Percentiles rank a stretch among this genome's conserved stretches.
These are phyloP conservation scores for Drosophila willistoni DNA, from an alignment of 1,140 invertebrate species.

Conservation along the genomic window DNA sequence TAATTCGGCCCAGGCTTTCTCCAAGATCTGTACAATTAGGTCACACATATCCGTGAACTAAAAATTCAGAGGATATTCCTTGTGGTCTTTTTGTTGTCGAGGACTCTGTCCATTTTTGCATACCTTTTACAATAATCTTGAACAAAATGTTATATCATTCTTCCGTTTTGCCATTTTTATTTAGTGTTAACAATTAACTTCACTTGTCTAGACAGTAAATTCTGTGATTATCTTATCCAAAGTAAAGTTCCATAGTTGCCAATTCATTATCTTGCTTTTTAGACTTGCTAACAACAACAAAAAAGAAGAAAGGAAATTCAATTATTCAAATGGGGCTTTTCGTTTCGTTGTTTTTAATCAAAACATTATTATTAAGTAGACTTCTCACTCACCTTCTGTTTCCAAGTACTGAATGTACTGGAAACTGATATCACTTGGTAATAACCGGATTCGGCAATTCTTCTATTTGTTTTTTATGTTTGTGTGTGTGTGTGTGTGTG, in stretches of 20 bases:
- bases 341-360: not conserved
- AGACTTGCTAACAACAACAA: not conserved
- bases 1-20: too few relatives aligned
- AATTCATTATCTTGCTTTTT: not conserved
- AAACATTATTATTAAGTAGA: not conserved
- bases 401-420: not conserved
- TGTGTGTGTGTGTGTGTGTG: too few relatives aligned
- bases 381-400: not conserved
- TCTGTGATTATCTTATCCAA: slow-evolving; percentile 2
- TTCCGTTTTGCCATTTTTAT: too few relatives aligned
- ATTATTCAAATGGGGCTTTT: slow-evolving; percentile 3
- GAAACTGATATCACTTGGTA: slow-evolving; percentile 4
- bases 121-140: too few relatives aligned
- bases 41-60: too few relatives aligned
- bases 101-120: too few relatives aligned
- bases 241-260: not conserved
- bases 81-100: too few relatives aligned
- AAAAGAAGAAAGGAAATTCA: not conserved
- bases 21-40: too few relatives aligned
- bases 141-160: too few relatives aligned
- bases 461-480: not conserved
- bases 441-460: not conserved
- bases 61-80: too few relatives aligned
- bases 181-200: not conserved
- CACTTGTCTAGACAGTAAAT: not conserved